Evolutionary conservation across 30 jellyfish, hydroid and myxozoan species (phyloP), one percentile per base, ranked within the genome.

Genomic region (Turritopsis dohrnii): DNA sequence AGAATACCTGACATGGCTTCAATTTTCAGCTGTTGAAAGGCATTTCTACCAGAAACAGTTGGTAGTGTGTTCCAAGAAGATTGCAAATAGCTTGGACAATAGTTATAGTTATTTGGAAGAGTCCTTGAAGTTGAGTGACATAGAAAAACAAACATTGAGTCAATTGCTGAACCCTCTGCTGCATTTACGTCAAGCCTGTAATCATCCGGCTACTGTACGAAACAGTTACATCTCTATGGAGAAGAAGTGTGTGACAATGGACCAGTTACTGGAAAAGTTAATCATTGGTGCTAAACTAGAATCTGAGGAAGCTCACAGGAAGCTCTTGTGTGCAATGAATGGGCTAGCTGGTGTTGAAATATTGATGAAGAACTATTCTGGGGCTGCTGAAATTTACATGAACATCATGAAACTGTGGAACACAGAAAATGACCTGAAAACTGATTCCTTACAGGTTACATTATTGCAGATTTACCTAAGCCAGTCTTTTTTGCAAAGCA

Each of bases 131-230:
- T 65, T 82, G 25, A 26, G 71, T 23, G 89, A 82, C 21, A n/a
- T 82, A 17, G 28, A 13, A 24, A 69, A 82, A 26, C 52, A 66
- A 16, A 24, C 72, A 7, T n/a, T 82, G 23, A 66, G 22, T 22
- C 41, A 87, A 89, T 85, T 92, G 28, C 86, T 92, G 7, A 82
- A 80, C 7, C 96, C 96, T 8, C 73, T 92, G 84, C 85, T 92
- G 54, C 90, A 89, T 18, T 83, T 92, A 25, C 95, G 98, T 41
- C 96, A 86, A 79, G 98, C 98, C 7, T 87, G 98, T 79, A 84
- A 95, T 79, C 96, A 92, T 75, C 98, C 98, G 21, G 89, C 89
- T 66, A 90, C 88, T n/a, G 98, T 92, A 52, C 81, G 93, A 18
- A 94, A 74, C 65, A 88, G 95, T 21, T 28, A 71, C 18, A 53